phyloP scores from a whole-genome alignment of 2,113 vertebrate species.

The Calyptomena viridis region DNA sequence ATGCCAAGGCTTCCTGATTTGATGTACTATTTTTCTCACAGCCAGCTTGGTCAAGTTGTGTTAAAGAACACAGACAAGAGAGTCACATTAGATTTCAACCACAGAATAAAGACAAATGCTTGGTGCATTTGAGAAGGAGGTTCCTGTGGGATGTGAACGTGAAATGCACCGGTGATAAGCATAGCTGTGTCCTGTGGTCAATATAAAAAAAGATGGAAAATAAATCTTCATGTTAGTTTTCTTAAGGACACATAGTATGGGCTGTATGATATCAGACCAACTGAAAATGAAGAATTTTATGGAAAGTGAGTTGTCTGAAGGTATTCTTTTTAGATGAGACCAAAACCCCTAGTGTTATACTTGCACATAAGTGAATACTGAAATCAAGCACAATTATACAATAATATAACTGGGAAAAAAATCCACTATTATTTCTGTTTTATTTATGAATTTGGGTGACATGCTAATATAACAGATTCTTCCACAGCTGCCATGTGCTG shows the following conservation, averaged over 20 bases:
- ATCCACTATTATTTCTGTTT: background rate
- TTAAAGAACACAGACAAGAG: slow-evolving; percentile 51
- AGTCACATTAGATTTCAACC: slow-evolving; percentile 58
- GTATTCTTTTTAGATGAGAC: background rate
- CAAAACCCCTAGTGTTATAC: background rate
- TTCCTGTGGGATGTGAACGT: slow-evolving; percentile 42
- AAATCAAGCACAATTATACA: background rate
- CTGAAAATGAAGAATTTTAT: background rate
- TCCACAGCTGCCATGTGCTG: background rate
- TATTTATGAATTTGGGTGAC: background rate
- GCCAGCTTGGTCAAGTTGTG: background rate
- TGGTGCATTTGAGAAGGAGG: background rate
- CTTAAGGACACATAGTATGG: background rate
- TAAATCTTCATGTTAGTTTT: slow-evolving; percentile 24
- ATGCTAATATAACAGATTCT: background rate
- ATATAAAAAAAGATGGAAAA: slow-evolving; percentile 25
- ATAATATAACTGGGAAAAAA: background rate
- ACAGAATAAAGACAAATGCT: slow-evolving; percentile 77
- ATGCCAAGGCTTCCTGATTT: slow-evolving; percentile 18
- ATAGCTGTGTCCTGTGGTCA: background rate
- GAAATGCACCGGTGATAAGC: slow-evolving; percentile 28
- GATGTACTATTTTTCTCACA: slow-evolving; percentile 46
- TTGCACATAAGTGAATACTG: background rate
- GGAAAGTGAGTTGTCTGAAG: background rate
- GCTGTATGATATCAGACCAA: background rate